Conservation (phyloP, 2,113 vertebrate genomes). For the Machaerirhynchus nigripectus region DNA sequence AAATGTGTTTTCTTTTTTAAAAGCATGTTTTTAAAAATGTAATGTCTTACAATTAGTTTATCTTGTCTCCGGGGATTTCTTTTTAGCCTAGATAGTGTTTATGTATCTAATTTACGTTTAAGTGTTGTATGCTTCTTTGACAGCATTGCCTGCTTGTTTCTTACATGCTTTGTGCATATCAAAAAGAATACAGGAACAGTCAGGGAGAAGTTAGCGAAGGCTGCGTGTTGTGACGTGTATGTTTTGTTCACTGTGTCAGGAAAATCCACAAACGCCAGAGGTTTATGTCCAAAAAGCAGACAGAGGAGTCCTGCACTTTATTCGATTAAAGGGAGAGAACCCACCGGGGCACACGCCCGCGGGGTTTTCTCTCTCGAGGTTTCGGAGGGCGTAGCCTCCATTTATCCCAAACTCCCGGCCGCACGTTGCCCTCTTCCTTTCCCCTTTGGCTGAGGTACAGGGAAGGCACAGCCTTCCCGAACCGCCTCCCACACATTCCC, state of each 20-base stretch:
- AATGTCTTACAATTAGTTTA: background rate
- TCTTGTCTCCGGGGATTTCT: background rate
- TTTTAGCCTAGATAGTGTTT: background rate
- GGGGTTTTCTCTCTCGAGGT: accelerated
- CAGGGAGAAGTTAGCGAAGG: background rate
- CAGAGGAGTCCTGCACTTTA: background rate
- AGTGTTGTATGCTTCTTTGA: background rate
- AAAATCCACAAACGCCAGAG: background rate
- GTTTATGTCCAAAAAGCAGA: background rate
- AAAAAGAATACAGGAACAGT: background rate
- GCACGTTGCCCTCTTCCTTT: accelerated
- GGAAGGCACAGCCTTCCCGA: background rate
- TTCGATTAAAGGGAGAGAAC: accelerated
- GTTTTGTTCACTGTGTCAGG: background rate
- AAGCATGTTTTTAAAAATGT: background rate
- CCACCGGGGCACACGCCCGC: background rate
- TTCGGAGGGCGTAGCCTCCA: accelerated
- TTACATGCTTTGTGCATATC: background rate
- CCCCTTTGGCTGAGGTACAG: background rate
- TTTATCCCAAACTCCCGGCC: accelerated
- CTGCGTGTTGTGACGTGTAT: accelerated
- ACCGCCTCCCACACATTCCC: accelerated
- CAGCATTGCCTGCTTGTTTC: background rate
- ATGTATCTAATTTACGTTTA: background rate
- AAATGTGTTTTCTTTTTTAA: background rate